Conservation (phyloP, 2,113 vertebrate species). For the Brevimyrus niger region DNA sequence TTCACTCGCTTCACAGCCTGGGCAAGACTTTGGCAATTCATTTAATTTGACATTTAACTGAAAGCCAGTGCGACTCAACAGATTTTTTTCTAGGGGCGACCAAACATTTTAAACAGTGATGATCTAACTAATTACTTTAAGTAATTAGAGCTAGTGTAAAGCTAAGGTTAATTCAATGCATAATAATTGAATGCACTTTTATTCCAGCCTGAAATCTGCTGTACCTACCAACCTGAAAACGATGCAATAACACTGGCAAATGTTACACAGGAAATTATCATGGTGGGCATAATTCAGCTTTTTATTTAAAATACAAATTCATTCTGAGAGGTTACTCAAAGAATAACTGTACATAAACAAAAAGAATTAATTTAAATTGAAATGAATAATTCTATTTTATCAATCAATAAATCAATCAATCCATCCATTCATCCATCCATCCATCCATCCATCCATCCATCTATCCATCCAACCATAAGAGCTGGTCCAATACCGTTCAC, state of each 20-base stretch:
- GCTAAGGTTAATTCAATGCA: conserved; percentile 3
- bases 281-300: neutral
- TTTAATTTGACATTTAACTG: neutral
- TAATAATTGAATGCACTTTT: neutral
- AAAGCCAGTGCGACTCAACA: neutral
- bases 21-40: neutral
- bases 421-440: neutral
- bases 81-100: neutral
- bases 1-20: neutral
- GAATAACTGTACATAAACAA: neutral
- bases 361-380: neutral
- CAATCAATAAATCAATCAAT: neutral
- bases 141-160: neutral
- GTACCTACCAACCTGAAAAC: neutral
- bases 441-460: neutral
- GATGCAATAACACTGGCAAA: neutral
- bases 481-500: neutral
- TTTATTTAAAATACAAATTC: neutral
- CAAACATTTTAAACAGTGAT: neutral
- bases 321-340: neutral
- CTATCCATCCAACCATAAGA: neutral
- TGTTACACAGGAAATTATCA: neutral
- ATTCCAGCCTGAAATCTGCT: neutral
- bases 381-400: neutral
- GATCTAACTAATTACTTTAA: neutral